A percentile compares a stretch with the other conserved stretches of the same genome.
Conservation (phyloP, 2,113 vertebrate species). For the Phrynocephalus versicolor region DNA sequence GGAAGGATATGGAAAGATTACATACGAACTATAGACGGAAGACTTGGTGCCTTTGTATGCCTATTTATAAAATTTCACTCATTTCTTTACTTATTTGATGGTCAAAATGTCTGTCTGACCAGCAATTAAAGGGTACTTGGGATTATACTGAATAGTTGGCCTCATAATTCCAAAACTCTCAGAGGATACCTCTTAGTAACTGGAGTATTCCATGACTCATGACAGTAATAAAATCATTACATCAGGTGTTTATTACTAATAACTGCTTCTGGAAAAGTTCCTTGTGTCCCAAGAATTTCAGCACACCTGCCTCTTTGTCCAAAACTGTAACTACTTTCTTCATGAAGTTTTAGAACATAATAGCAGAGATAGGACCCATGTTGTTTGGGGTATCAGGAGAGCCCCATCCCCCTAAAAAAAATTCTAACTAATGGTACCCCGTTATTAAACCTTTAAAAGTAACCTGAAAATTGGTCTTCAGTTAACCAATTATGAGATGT, state of each 20-base stretch:
- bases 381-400: too few relatives aligned
- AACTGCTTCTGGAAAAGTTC: not conserved
- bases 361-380: too few relatives aligned
- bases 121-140: not conserved
- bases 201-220: too few relatives aligned
- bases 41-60: not conserved
- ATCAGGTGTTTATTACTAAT: not conserved
- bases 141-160: not conserved
- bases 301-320: not conserved
- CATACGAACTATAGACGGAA: constrained; percentile 8
- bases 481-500: too few relatives aligned
- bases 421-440: too few relatives aligned
- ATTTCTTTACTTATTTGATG: not conserved
- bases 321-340: too few relatives aligned
- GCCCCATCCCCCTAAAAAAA: too few relatives aligned
- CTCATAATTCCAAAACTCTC: not conserved
- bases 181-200: not conserved
- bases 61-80: not conserved
- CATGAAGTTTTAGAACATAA: too few relatives aligned
- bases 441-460: too few relatives aligned
- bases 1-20: constrained; percentile 6
- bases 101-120: not conserved
- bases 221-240: too few relatives aligned
- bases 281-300: not conserved
- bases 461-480: too few relatives aligned